These are phyloP conservation scores for Carcina quercana DNA, from an alignment of 2,888 invertebrate species.

Conservation along the genomic window DNA sequence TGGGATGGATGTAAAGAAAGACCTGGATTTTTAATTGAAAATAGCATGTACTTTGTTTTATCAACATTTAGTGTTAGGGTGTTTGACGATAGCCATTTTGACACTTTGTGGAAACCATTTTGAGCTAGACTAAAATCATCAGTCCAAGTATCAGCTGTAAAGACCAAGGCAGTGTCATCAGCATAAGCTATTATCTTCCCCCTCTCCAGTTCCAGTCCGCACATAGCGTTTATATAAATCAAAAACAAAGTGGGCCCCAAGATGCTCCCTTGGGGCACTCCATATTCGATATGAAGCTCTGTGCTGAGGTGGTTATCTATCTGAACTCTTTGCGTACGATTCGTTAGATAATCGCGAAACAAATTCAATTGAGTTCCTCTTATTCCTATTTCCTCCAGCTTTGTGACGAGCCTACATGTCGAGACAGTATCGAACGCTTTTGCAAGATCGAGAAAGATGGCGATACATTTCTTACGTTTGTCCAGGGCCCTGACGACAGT, in stretches of 20 bases:
- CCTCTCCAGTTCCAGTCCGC: not conserved
- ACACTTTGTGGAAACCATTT: not conserved
- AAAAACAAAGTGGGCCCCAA: constrained; percentile 1
- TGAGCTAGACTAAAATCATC: not conserved
- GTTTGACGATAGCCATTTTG: not conserved
- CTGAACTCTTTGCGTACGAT: not conserved
- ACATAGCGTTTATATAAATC: not conserved
- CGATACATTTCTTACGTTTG: not conserved
- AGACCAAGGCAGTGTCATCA: constrained; percentile 1
- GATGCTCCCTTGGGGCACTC: constrained; percentile 1
- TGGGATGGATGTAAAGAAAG: too few species aligned
- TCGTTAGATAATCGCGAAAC: not conserved
- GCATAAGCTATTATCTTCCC: constrained; percentile 1
- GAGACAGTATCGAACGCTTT: constrained; percentile 9
- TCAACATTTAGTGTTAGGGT: not conserved
- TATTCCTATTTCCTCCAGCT: not conserved
- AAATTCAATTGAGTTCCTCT: not conserved
- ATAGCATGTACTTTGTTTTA: constrained; percentile 1
- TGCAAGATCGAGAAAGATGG: not conserved
- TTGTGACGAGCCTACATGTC: not conserved
- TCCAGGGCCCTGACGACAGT: not conserved
- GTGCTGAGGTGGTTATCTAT: not conserved
- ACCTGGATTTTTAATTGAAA: not conserved
- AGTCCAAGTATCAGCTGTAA: not conserved
- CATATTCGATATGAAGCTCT: not conserved